Percentiles rank a stretch among this genome's conserved stretches.
phyloP scores from a whole-genome alignment of 2,888 invertebrate species.

The Cerceris rybyensis region DNA sequence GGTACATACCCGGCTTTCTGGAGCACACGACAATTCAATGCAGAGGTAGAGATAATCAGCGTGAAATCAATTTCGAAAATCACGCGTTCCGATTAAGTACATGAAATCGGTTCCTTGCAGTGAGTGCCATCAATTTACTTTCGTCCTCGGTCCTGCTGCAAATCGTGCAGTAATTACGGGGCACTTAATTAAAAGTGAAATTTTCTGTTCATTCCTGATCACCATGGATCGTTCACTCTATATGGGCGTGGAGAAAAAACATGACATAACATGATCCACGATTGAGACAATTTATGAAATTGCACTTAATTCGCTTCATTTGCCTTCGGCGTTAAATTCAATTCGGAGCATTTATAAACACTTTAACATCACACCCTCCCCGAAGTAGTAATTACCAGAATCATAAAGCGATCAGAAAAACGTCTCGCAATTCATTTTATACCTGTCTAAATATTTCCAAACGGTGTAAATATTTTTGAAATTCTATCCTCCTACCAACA shows the following conservation, averaged over 20 bases:
- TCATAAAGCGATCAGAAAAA: too few relatives aligned
- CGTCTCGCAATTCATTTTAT: too few relatives aligned
- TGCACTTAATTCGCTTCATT: neutral
- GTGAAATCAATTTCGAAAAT: slow-evolving; percentile 40
- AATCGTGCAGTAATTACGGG: slow-evolving; percentile 41
- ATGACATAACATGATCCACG: slow-evolving; percentile 4
- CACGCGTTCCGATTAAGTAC: slow-evolving; percentile 35
- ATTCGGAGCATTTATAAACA: neutral
- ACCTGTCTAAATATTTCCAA: too few relatives aligned
- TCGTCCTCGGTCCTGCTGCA: slow-evolving; percentile 12
- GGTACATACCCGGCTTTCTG: too few relatives aligned
- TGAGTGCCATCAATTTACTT: slow-evolving; percentile 48
- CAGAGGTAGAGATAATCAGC: slow-evolving; percentile 38
- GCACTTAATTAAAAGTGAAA: slow-evolving; percentile 63
- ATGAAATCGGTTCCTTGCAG: slow-evolving; percentile 25
- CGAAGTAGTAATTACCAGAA: too few relatives aligned
- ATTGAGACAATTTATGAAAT: slow-evolving; percentile 41
- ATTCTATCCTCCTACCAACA: too few relatives aligned
- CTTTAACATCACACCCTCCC: too few relatives aligned
- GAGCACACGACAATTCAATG: neutral
- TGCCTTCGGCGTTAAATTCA: neutral
- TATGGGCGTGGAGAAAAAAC: slow-evolving; percentile 13
- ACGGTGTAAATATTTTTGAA: too few relatives aligned
- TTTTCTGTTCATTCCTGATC: slow-evolving; percentile 43
- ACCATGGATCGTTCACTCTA: slow-evolving; percentile 10